A percentile compares a stretch with the other conserved stretches of the same genome.
phyloP scores from a whole-genome alignment of 2,797 vertebrate species.

The Scarus forsteni region DNA sequence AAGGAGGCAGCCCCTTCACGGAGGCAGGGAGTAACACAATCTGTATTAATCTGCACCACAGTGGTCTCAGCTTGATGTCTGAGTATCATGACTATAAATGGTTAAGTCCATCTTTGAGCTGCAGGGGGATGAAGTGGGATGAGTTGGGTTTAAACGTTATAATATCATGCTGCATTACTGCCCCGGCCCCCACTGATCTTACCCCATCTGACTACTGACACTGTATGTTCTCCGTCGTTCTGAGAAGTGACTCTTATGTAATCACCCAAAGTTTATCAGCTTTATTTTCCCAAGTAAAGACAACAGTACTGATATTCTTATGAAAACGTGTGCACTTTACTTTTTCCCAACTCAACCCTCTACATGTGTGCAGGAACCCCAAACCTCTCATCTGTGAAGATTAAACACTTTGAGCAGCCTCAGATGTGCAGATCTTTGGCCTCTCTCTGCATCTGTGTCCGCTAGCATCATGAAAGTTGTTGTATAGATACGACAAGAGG shows the following conservation, averaged over 20 bases:
- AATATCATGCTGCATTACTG: slow-evolving; percentile 4
- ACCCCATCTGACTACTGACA: slow-evolving; percentile 4
- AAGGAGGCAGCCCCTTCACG: not conserved
- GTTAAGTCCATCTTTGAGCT: slow-evolving; percentile 39
- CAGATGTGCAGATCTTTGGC: too few relatives aligned
- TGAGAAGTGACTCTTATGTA: not conserved
- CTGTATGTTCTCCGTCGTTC: not conserved
- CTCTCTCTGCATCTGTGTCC: too few relatives aligned
- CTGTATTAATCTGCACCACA: slow-evolving; percentile 4
- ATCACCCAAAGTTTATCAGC: not conserved
- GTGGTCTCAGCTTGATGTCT: slow-evolving; percentile 9
- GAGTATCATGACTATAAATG: slow-evolving; percentile 44
- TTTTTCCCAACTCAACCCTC: too few relatives aligned
- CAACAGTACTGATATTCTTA: too few relatives aligned
- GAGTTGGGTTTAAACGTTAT: slow-evolving; percentile 30
- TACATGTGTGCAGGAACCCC: too few relatives aligned
- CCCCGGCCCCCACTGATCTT: not conserved
- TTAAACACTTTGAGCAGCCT: too few relatives aligned
- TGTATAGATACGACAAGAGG: too few relatives aligned
- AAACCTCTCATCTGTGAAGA: too few relatives aligned
- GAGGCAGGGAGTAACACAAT: not conserved
- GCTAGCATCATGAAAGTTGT: too few relatives aligned
- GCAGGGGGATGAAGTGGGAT: slow-evolving; percentile 37
- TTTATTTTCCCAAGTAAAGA: not conserved
- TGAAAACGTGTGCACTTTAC: too few relatives aligned